Conservation (phyloP, 1,140 invertebrate species). For the Leptonema lineaticorne region DNA sequence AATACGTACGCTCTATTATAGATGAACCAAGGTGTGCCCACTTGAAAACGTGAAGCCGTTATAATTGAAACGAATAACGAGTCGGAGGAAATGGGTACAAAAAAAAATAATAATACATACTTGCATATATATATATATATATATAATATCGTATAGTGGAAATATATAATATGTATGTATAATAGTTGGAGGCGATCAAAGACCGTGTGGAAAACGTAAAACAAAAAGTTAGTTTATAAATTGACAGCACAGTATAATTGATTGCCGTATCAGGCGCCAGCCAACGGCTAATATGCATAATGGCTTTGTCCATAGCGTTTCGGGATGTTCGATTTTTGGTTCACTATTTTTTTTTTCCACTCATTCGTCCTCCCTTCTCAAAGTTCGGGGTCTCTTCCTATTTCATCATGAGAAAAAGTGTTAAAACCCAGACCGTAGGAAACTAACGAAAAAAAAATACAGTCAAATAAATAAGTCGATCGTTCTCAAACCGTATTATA, state of each 20-base stretch:
- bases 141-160: not conserved
- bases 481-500: not conserved
- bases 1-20: too few relatives aligned
- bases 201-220: conserved; percentile 27
- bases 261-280: conserved; percentile 35
- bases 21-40: conserved; percentile 9
- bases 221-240: conserved; percentile 38
- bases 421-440: not conserved
- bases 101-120: conserved; percentile 6
- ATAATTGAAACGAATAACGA: conserved; percentile 26
- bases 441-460: not conserved
- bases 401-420: conserved; percentile 10
- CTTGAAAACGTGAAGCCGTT: conserved; percentile 15
- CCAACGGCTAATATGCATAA: conserved; percentile 27
- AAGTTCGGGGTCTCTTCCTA: too few relatives aligned
- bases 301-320: conserved; percentile 11
- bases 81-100: conserved; percentile 6
- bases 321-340: too few relatives aligned
- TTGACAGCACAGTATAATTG: conserved; percentile 37
- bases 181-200: conserved; percentile 27
- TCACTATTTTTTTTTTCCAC: not conserved
- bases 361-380: not conserved
- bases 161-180: too few relatives aligned
- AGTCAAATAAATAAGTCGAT: not conserved
- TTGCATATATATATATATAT: too few relatives aligned